phyloP scores from a whole-genome alignment of 2,113 vertebrate genomes.

The Trematocara stigmaticum region DNA sequence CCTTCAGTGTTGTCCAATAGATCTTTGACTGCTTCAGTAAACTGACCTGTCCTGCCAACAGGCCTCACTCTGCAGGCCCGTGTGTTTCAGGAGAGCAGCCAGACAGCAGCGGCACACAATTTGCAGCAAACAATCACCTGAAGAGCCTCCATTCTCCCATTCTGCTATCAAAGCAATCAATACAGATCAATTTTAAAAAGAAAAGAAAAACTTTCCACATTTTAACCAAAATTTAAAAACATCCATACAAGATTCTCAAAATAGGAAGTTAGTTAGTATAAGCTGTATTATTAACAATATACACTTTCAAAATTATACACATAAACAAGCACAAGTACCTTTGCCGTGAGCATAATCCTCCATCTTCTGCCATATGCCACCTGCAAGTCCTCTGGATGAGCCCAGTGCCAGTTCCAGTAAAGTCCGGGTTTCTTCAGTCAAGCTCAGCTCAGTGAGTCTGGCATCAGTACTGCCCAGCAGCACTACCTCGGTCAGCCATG shows the following conservation, averaged over 20 bases:
- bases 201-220: neutral
- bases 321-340: slow-evolving; percentile 38
- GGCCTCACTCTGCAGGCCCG: slow-evolving; percentile 71
- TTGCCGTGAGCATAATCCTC: slow-evolving; percentile 72
- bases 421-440: slow-evolving; percentile 67
- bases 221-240: neutral
- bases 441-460: slow-evolving; percentile 60
- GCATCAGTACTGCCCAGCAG: slow-evolving; percentile 67
- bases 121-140: slow-evolving; percentile 68
- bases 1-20: neutral
- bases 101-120: slow-evolving; percentile 74
- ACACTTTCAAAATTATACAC: neutral
- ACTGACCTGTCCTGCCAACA: slow-evolving; percentile 73
- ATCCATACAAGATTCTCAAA: neutral
- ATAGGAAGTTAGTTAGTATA: neutral
- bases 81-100: slow-evolving; percentile 77
- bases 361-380: slow-evolving; percentile 73
- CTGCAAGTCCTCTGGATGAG: slow-evolving; percentile 62
- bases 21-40: neutral
- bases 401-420: slow-evolving; percentile 76
- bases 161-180: slow-evolving; percentile 48
- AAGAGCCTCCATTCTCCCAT: slow-evolving; percentile 68
- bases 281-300: neutral
- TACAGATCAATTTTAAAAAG: neutral
- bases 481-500: slow-evolving; percentile 71